Evolutionary conservation across 2,888 invertebrate genomes (phyloP).

Genomic region (Periphyllus acericola): DNA sequence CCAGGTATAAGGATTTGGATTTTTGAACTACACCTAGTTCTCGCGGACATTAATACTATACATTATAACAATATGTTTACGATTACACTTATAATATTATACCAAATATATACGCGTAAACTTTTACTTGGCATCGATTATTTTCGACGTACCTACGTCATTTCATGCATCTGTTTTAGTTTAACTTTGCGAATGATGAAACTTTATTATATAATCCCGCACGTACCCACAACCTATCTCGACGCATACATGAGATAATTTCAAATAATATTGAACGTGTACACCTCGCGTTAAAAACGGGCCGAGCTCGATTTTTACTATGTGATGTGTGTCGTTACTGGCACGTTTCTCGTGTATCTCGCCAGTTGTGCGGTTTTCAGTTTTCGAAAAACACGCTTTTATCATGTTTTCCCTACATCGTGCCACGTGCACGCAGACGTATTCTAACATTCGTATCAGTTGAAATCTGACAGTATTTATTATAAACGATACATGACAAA

Average conservation of each 20-base stretch:
- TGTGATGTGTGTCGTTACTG: neutral
- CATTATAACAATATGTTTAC: neutral
- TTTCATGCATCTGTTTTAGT: neutral
- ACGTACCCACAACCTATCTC: neutral
- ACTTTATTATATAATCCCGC: neutral
- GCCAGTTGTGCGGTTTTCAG: slow-evolving; percentile 4
- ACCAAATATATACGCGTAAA: neutral
- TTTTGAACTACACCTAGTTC: neutral
- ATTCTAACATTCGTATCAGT: neutral
- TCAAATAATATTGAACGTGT: neutral
- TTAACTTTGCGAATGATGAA: neutral
- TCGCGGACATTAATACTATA: neutral
- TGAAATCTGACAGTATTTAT: neutral
- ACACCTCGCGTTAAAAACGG: neutral
- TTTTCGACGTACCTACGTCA: neutral
- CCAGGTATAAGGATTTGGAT: neutral
- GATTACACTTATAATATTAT: neutral
- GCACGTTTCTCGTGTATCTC: slow-evolving; percentile 44
- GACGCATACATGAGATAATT: too few relatives aligned
- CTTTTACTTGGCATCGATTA: neutral
- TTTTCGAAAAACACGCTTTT: slow-evolving; percentile 6
- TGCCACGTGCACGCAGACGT: neutral
- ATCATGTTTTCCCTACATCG: slow-evolving; percentile 7
- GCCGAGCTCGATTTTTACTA: slow-evolving; percentile 12
- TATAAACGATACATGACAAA: neutral